A percentile compares a stretch with the other conserved stretches of the same genome.
These are phyloP conservation scores for Bombus impatiens DNA, from an alignment of 1,140 invertebrate species.

Conservation along the genomic window DNA sequence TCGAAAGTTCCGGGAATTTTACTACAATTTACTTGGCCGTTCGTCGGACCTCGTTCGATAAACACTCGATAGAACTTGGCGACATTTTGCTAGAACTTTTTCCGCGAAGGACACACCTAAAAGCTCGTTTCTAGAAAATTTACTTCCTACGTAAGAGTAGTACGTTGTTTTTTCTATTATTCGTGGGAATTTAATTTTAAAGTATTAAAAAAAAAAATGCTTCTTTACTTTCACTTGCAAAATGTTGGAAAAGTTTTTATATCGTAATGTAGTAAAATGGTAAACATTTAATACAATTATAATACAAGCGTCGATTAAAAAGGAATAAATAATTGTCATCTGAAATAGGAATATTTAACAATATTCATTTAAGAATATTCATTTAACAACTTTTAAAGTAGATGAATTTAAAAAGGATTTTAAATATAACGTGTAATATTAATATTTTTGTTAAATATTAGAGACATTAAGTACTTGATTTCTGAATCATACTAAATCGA, in stretches of 20 bases:
- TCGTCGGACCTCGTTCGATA: constrained; percentile 1
- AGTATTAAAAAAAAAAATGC: too few relatives aligned
- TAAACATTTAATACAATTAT: too few relatives aligned
- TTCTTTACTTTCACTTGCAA: too few relatives aligned
- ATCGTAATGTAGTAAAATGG: neutral
- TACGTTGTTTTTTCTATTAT: neutral
- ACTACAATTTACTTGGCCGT: neutral
- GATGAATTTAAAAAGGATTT: too few relatives aligned
- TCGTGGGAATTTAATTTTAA: neutral
- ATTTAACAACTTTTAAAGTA: neutral
- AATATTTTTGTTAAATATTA: too few relatives aligned
- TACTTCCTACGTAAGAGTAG: neutral
- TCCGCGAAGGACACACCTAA: neutral
- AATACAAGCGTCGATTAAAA: too few relatives aligned
- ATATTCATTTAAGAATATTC: neutral
- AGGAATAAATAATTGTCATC: neutral
- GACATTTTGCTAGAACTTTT: neutral
- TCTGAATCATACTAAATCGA: too few relatives aligned
- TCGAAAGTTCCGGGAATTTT: constrained; percentile 12
- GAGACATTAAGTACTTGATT: too few relatives aligned
- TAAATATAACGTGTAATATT: too few relatives aligned
- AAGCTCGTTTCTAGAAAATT: neutral
- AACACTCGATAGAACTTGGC: constrained; percentile 22
- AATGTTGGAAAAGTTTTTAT: too few relatives aligned
- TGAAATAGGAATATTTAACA: neutral